Percentiles rank a stretch among this genome's conserved stretches.
Evolutionary conservation across 1,140 invertebrate species (phyloP).

Genomic region (Diplogasteroides magnus): DNA sequence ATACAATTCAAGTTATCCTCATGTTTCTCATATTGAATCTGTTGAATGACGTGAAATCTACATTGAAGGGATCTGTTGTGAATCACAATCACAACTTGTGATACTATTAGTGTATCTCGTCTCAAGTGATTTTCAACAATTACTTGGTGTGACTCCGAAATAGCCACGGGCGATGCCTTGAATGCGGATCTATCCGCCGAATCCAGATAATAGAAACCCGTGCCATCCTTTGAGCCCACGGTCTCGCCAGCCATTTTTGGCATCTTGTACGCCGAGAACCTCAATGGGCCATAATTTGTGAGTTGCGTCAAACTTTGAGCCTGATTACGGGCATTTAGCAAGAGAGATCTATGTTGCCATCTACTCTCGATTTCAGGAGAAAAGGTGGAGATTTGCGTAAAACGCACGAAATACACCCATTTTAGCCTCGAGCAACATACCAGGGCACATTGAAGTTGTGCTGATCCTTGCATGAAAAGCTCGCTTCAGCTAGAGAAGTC

Average conservation of each 20-base stretch:
- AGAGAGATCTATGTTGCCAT: not conserved
- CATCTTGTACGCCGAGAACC: not conserved
- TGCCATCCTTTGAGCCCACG: not conserved
- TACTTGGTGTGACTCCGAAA: too few relatives aligned
- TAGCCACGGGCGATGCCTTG: not conserved
- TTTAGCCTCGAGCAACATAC: not conserved
- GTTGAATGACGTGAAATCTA: too few relatives aligned
- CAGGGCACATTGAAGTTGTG: not conserved
- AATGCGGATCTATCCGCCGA: not conserved
- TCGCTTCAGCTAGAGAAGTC: too few relatives aligned
- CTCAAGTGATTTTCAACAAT: too few relatives aligned
- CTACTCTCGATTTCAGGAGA: too few relatives aligned
- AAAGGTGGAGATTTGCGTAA: not conserved
- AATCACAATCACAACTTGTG: too few relatives aligned
- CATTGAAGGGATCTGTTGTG: too few relatives aligned
- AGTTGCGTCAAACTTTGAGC: not conserved
- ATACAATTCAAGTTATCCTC: too few relatives aligned
- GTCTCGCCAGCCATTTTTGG: not conserved
- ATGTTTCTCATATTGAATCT: too few relatives aligned
- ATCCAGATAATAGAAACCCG: not conserved
- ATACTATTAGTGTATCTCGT: too few relatives aligned
- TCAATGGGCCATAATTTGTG: not conserved
- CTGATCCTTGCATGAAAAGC: not conserved
- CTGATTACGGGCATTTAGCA: not conserved
- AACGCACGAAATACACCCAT: not conserved